These are phyloP conservation scores for Scalopus aquaticus DNA, from an alignment of 2,113 vertebrate species.

Conservation along the genomic window DNA sequence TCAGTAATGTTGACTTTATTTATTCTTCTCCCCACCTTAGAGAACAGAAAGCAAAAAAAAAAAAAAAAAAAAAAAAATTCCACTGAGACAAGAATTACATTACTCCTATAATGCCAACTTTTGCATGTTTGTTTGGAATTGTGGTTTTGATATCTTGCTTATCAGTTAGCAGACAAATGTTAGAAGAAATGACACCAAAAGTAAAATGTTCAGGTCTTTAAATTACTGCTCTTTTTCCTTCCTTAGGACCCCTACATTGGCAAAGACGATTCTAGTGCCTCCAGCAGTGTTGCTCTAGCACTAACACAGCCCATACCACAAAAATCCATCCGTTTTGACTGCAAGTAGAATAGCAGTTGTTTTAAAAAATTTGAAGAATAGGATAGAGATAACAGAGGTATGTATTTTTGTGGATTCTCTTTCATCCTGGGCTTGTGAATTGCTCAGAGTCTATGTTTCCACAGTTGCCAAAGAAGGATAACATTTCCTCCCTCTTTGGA, in stretches of 20 bases:
- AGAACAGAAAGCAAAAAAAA: background rate
- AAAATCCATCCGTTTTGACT: background rate
- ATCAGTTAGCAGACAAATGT: background rate
- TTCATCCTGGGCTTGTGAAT: background rate
- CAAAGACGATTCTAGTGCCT: background rate
- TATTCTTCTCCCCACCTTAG: background rate
- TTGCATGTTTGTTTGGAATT: background rate
- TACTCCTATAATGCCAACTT: background rate
- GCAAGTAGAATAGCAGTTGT: background rate
- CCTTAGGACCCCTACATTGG: too few species aligned
- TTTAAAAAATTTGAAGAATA: background rate
- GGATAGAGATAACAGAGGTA: background rate
- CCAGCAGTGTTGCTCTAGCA: background rate
- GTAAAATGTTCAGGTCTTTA: background rate
- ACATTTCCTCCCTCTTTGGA: background rate
- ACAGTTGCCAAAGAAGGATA: background rate
- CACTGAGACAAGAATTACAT: background rate
- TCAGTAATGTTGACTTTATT: background rate
- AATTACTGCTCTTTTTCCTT: rapidly evolving
- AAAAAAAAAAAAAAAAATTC: background rate
- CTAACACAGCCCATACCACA: too few species aligned
- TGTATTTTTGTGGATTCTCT: background rate
- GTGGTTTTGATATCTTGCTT: background rate
- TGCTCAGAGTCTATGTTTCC: background rate
- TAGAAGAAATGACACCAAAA: background rate